Base-by-base conservation (phyloP, 2,113 vertebrate species). In the Brachypteracias leptosomus region DNA sequence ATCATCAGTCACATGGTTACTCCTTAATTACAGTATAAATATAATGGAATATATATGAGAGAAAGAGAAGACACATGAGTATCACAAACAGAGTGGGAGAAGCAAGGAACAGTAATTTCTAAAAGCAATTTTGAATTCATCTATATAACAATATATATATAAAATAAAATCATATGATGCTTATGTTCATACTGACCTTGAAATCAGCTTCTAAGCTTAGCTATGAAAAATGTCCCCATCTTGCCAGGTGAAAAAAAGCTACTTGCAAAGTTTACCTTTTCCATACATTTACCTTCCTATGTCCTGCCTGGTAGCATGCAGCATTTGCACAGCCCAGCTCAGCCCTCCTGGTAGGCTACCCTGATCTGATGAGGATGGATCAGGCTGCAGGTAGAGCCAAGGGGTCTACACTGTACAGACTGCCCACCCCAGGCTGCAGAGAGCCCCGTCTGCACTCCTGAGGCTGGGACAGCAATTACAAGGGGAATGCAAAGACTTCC, bases 381-480 rank as follows among this genome's bases (percentile, higher is more conserved):
- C 26, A 73, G 38, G 29, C 55, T 35, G 24, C 4, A 2, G 40
- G 19, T 21, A 93, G 22, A 71, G 22, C 17, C 2, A 1, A 73
- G 36, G 61, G 8, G 47, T 61, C 82, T 65, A 29, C 20, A 8
- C 26, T 17, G 22, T 7, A 55, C 6, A 16, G 49, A 33, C 16
- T 19, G 20, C 28, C 26, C 16, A 59, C 4, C 7, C 46, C 3
- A 3, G 19, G 38, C 66, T 78, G 33, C 49, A 73, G 59, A 55
- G 26, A 63, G 38, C 17, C 65, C 13, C 1, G 5, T 31, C 31
- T 47, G 46, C 22, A 36, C 54, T 49, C 46, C 33, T 0, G 0
- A 88, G 44, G 55, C 79, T 72, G 62, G 83, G 51, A 68, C 11
- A n/a, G 52, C 77, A 91, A 42, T 74, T 73, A 31, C 28, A 36